Evolutionary conservation across 2,888 invertebrate genomes (phyloP).

Genomic region (Plebejus argus): DNA sequence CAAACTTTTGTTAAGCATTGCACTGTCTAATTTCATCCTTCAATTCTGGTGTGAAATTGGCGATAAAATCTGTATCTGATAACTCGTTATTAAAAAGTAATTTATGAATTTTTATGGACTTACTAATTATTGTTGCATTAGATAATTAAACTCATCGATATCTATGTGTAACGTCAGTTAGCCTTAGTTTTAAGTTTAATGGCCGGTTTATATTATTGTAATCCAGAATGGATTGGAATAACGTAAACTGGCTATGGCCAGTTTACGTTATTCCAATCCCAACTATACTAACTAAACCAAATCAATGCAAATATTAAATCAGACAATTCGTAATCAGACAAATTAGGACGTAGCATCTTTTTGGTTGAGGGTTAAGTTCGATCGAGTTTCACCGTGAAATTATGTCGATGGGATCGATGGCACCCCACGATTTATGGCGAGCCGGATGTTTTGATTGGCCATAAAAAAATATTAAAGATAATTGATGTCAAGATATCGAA

Average conservation of each 20-base stretch:
- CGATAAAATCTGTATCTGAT: too few relatives aligned
- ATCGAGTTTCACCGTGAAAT: slow-evolving; percentile 6
- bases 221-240: too few relatives aligned
- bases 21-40: too few relatives aligned
- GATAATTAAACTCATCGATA: too few relatives aligned
- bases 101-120: too few relatives aligned
- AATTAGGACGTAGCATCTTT: not conserved
- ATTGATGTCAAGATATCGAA: slow-evolving; percentile 62
- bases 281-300: not conserved
- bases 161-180: too few relatives aligned
- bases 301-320: not conserved
- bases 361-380: not conserved
- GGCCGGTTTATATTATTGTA: too few relatives aligned
- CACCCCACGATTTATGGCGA: slow-evolving; percentile 32
- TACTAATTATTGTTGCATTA: too few relatives aligned
- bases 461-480: slow-evolving; percentile 69
- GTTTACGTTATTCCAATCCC: not conserved
- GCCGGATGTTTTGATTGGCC: slow-evolving; percentile 66
- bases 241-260: not conserved
- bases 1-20: too few relatives aligned
- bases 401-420: not conserved
- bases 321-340: not conserved
- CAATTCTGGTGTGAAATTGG: too few relatives aligned
- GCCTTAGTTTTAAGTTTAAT: too few relatives aligned
- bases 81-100: too few relatives aligned